These are phyloP conservation scores for Luscinia megarhynchos DNA, from an alignment of 2,797 vertebrate genomes.

Conservation along the genomic window DNA sequence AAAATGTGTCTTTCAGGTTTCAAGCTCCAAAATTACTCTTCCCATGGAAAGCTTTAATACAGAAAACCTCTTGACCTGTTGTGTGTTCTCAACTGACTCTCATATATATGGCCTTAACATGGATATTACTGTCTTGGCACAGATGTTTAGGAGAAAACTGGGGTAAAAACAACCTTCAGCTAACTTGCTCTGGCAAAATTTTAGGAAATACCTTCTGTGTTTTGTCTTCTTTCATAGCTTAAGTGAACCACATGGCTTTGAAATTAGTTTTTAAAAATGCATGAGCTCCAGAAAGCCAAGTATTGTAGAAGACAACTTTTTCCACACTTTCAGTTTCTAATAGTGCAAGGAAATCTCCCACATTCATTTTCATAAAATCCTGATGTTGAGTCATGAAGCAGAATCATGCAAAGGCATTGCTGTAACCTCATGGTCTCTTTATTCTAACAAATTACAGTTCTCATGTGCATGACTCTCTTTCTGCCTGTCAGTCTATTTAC, in stretches of 20 bases:
- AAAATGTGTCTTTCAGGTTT: not conserved
- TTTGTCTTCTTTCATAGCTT: conserved; percentile 32
- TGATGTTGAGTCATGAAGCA: not conserved
- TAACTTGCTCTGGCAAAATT: not conserved
- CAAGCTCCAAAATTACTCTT: not conserved
- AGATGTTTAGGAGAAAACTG: conserved; percentile 25
- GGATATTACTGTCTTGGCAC: not conserved
- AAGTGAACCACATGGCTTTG: conserved; percentile 22
- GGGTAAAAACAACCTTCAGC: not conserved
- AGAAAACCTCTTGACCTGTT: not conserved
- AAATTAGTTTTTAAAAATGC: conserved; percentile 24
- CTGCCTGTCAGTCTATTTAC: not conserved
- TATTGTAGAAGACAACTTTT: conserved; percentile 1
- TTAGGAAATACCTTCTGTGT: not conserved
- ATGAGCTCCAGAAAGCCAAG: not conserved
- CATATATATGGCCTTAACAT: not conserved
- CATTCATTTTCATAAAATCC: not conserved
- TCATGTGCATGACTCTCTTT: not conserved
- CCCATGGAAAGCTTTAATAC: not conserved
- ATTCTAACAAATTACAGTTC: not conserved
- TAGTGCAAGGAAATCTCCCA: not conserved
- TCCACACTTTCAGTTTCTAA: not conserved
- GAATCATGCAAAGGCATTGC: not conserved
- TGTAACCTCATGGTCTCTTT: not conserved
- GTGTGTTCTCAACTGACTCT: not conserved